A percentile compares a stretch with the other conserved stretches of the same genome.
phyloP scores from a whole-genome alignment of 2,113 vertebrate species.

The Myanophis thanlyinensis region DNA sequence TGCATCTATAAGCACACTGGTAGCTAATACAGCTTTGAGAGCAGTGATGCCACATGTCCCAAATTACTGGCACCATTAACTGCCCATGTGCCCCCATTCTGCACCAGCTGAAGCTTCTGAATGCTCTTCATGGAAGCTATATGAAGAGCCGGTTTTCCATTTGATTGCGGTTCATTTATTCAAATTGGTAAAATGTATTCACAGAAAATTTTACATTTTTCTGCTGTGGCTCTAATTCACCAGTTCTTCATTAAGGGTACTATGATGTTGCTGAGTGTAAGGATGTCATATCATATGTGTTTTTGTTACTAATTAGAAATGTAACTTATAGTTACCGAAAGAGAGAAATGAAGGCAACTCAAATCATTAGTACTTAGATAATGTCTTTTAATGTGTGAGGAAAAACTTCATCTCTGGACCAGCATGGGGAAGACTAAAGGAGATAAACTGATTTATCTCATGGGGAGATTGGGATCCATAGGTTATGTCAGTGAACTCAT shows the following conservation, averaged over 20 bases:
- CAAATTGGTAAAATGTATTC: background rate
- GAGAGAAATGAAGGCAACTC: background rate
- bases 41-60: too few species aligned
- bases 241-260: background rate
- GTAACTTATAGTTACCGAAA: background rate
- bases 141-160: background rate
- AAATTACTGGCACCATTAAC: too few species aligned
- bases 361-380: background rate
- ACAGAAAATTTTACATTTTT: background rate
- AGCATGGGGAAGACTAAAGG: background rate
- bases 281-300: background rate
- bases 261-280: background rate
- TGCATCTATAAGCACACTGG: too few species aligned
- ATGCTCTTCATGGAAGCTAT: background rate
- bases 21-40: too few species aligned
- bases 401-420: background rate
- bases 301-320: background rate
- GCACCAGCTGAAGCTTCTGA: background rate
- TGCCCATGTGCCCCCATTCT: background rate
- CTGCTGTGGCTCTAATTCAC: background rate
- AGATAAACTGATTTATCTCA: background rate
- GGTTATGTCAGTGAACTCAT: background rate
- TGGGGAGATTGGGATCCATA: background rate
- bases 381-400: background rate
- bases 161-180: background rate